Evolutionary conservation across 2,888 invertebrate species (phyloP), one percentile per base, ranked within the genome.

Genomic region (Drosophila conformis): DNA sequence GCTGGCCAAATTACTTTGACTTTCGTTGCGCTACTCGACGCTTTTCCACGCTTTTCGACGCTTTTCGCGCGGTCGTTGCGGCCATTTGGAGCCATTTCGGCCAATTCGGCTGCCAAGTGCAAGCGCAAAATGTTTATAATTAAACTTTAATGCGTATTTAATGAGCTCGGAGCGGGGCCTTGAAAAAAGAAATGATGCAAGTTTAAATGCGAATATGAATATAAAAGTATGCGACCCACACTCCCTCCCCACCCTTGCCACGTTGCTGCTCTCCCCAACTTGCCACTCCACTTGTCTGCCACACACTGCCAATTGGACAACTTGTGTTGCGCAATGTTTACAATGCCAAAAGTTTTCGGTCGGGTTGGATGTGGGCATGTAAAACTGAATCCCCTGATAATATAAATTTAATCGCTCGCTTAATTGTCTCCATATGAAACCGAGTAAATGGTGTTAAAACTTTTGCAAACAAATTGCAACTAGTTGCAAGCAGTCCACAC

Each of bases 341-440:
- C 79, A 81, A 73, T 76, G 76, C 69, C 69, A 72, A 79, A 83
- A 82, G 60, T 70, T 83, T 77, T 53, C 36, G 35, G 31, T 52
- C 21, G 42, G 29, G 60, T 29, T 42, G 31, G 29, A 57, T 48
- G 40, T 15, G 52, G 11, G 33, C 59, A 46, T 25, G 54, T 48
- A 65, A 66, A 84, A 83, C 76, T 80, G 70, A 76, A 80, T 87
- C 84, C 85, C 80, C 73, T 82, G 89, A 88, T 87, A 88, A 87
- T 88, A 88, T 88, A 87, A 87, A 87, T 88, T 88, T 87, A 87
- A 87, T 87, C 87, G 87, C 70, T 87, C 76, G 83, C 82, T 84
- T 87, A 87, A 87, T 87, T 87, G 87, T 88, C 87, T 84, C 86
- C 89, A 88, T 86, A 86, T 80, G 89, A 87, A 84, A 84, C 82